phyloP scores from a whole-genome alignment of 92 coral and sea anemone genomes.

The Desmophyllum pertusum region DNA sequence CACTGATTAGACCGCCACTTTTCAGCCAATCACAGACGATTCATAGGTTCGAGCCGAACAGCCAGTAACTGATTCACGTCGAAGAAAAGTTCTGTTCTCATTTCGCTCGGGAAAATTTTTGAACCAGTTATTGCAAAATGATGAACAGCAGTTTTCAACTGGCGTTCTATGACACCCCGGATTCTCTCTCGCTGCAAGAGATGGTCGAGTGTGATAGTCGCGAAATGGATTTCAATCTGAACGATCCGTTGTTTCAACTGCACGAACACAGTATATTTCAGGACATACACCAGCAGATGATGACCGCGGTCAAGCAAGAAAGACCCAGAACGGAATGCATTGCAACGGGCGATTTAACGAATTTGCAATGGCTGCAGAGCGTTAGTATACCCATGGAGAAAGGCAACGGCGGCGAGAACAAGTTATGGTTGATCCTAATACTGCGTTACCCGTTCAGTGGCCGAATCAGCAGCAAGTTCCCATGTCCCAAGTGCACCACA shows the following conservation, averaged over 20 bases:
- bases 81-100: slow-evolving; percentile 67
- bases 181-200: slow-evolving; percentile 89
- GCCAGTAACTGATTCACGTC: slow-evolving; percentile 98
- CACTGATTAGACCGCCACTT: slow-evolving; percentile 62
- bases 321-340: slow-evolving; percentile 72
- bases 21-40: slow-evolving; percentile 80
- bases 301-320: slow-evolving; percentile 78
- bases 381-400: slow-evolving; percentile 98
- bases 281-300: slow-evolving; percentile 69
- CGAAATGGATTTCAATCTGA: slow-evolving; percentile 95
- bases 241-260: slow-evolving; percentile 94
- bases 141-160: slow-evolving; percentile 84
- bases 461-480: slow-evolving; percentile 69
- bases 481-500: slow-evolving; percentile 70
- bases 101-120: slow-evolving; percentile 65
- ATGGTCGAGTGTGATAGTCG: slow-evolving; percentile 96
- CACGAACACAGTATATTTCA: slow-evolving; percentile 69
- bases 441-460: slow-evolving; percentile 99
- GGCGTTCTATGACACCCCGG: slow-evolving; percentile 77
- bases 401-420: slow-evolving; percentile 65
- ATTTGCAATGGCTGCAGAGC: slow-evolving; percentile 97
- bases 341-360: slow-evolving; percentile 90
- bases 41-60: slow-evolving; percentile 83
- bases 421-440: slow-evolving; percentile 98
- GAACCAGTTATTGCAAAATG: slow-evolving; percentile 47